phyloP scores from a whole-genome alignment of 53 echinoderm and acorn worm species.

The Holothuria scabra region DNA sequence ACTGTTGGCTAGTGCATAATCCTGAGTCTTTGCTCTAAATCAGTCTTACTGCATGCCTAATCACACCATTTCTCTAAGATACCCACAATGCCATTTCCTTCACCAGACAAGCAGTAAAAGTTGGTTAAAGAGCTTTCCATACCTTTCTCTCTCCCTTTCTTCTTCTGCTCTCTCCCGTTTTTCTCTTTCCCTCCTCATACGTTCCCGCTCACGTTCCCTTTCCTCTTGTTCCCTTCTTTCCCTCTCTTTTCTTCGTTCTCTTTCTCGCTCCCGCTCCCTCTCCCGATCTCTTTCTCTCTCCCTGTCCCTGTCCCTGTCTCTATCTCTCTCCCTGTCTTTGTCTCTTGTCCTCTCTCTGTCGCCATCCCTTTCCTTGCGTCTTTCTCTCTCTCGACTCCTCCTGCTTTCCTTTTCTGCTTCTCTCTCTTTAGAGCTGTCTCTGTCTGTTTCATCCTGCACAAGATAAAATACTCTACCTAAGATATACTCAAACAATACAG shows the following conservation, averaged over 20 bases:
- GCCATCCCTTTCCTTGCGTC: slow-evolving; percentile 17
- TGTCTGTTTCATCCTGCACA: slow-evolving; percentile 42
- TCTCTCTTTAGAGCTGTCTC: slow-evolving; percentile 50
- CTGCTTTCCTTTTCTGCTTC: slow-evolving; percentile 60
- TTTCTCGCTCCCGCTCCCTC: slow-evolving; percentile 56
- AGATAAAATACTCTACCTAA: not conserved
- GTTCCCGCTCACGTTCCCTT: slow-evolving; percentile 64
- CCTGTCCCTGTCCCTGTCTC: slow-evolving; percentile 54
- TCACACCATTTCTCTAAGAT: too few species aligned
- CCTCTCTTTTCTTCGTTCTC: slow-evolving; percentile 53
- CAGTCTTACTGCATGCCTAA: too few species aligned
- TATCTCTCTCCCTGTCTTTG: slow-evolving; percentile 48
- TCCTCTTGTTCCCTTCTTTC: slow-evolving; percentile 63
- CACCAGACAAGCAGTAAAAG: too few species aligned
- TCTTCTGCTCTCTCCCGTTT: slow-evolving; percentile 60
- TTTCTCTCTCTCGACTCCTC: slow-evolving; percentile 58
- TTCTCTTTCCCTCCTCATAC: slow-evolving; percentile 67
- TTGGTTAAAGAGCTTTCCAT: not conserved
- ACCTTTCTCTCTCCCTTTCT: slow-evolving; percentile 67
- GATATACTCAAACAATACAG: not conserved
- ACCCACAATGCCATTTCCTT: too few species aligned
- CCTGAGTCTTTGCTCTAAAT: too few species aligned
- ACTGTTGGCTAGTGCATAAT: too few species aligned
- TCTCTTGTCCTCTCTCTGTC: slow-evolving; percentile 39
- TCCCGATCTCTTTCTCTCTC: slow-evolving; percentile 66